Percentiles rank a stretch among this genome's conserved stretches.
These are phyloP conservation scores for Rhynchonycteris naso DNA, from an alignment of 2,797 vertebrate species.

Conservation along the genomic window DNA sequence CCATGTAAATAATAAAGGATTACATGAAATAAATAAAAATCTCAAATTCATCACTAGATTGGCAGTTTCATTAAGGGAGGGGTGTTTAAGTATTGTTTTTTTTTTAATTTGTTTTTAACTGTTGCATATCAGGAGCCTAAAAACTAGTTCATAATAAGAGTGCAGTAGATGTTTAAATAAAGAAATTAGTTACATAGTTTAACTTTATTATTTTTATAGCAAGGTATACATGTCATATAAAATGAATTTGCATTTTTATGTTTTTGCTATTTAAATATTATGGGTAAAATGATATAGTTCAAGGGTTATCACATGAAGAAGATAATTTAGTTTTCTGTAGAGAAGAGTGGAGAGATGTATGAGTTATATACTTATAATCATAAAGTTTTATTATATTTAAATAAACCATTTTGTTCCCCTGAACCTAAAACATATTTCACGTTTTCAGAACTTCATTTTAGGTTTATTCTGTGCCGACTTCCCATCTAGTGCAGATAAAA, in stretches of 20 bases:
- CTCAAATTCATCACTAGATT: not conserved
- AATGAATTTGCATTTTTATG: constrained; percentile 29
- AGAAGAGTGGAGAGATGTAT: not conserved
- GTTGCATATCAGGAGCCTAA: not conserved
- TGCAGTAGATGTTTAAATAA: not conserved
- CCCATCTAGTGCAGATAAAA: constrained; percentile 49
- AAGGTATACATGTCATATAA: not conserved
- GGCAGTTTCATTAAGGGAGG: not conserved
- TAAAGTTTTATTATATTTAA: constrained; percentile 62
- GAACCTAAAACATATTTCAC: constrained; percentile 47
- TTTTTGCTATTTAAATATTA: not conserved
- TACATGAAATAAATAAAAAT: not conserved
- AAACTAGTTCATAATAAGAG: not conserved
- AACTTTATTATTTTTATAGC: not conserved
- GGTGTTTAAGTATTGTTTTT: not conserved
- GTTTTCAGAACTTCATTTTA: constrained; percentile 46
- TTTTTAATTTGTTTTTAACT: not conserved
- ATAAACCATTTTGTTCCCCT: constrained; percentile 61
- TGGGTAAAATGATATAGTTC: not conserved
- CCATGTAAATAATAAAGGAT: not conserved
- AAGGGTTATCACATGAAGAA: not conserved
- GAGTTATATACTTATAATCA: constrained; percentile 26
- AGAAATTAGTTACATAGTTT: not conserved
- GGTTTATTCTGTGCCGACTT: constrained; percentile 39
- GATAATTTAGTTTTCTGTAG: not conserved